phyloP scores from a whole-genome alignment of 2,888 invertebrate species.

The Yponomeuta cagnagella region DNA sequence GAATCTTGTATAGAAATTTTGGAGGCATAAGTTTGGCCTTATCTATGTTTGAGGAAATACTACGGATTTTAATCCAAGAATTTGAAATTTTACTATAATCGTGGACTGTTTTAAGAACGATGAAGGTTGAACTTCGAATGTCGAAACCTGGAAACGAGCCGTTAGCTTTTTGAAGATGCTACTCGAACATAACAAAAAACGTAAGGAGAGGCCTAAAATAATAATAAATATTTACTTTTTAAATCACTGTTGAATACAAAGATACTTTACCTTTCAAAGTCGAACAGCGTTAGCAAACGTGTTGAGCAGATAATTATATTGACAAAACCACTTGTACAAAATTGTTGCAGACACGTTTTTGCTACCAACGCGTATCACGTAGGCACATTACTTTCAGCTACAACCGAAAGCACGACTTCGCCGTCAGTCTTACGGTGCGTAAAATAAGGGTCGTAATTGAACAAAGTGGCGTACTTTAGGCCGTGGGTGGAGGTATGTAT shows the following conservation, averaged over 20 bases:
- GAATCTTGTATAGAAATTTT: too few species aligned
- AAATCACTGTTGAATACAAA: background rate
- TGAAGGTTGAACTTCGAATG: too few species aligned
- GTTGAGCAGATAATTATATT: background rate
- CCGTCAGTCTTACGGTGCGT: background rate
- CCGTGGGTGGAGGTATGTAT: background rate
- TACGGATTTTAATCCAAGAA: too few species aligned
- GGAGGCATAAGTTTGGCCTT: too few species aligned
- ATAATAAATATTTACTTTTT: background rate
- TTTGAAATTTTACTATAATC: too few species aligned
- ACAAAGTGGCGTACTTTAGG: background rate
- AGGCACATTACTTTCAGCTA: background rate
- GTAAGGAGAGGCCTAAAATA: background rate
- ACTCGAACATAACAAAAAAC: background rate
- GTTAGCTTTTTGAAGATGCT: too few species aligned
- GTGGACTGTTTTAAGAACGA: too few species aligned
- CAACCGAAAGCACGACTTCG: background rate
- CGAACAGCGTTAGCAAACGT: background rate
- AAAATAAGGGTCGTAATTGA: background rate
- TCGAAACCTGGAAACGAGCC: too few species aligned
- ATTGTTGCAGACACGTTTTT: background rate
- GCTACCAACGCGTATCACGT: background rate
- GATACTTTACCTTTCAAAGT: background rate
- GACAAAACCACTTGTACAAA: background rate
- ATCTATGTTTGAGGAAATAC: too few species aligned